Conservation (phyloP, 2,113 vertebrate species). For the Sisor rabdophorus region DNA sequence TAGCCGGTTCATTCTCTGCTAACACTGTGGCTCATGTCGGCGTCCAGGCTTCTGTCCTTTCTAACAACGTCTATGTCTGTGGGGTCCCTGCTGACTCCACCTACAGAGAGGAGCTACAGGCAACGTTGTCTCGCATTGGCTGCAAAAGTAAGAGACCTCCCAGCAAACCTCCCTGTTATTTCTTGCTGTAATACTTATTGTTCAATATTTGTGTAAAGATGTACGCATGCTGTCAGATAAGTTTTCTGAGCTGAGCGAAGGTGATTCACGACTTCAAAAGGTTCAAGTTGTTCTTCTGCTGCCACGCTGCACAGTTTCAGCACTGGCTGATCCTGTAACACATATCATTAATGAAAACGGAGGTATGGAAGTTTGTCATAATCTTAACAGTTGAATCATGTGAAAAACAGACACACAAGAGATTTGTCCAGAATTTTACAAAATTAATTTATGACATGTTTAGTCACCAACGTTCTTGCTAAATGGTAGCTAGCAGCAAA, state of each 20-base stretch:
- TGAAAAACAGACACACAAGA: too few species aligned
- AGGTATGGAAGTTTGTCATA: constrained; percentile 65
- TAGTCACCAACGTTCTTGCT: too few species aligned
- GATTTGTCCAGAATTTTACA: too few species aligned
- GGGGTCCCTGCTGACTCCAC: constrained; percentile 63
- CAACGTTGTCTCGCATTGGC: constrained; percentile 68
- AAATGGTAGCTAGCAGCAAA: too few species aligned
- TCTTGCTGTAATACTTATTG: too few species aligned
- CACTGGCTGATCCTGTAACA: constrained; percentile 78
- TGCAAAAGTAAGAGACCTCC: constrained; percentile 75
- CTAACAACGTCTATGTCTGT: constrained; percentile 73
- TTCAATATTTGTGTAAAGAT: constrained; percentile 63
- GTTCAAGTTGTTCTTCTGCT: constrained; percentile 80
- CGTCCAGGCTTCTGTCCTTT: constrained; percentile 57
- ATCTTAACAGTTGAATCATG: too few species aligned
- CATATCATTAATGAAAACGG: constrained; percentile 79
- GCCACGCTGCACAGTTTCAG: constrained; percentile 81
- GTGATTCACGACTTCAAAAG: constrained; percentile 67
- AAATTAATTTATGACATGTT: too few species aligned
- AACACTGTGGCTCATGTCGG: constrained; percentile 80
- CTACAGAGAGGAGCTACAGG: constrained; percentile 68
- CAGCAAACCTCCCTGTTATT: background rate
- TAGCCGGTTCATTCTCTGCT: constrained; percentile 76
- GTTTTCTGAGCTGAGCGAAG: constrained; percentile 71
- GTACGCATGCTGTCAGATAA: constrained; percentile 73